Percentiles rank a stretch among this genome's conserved stretches.
Conservation (phyloP, 2,113 vertebrate genomes). For the Strix aluco region DNA sequence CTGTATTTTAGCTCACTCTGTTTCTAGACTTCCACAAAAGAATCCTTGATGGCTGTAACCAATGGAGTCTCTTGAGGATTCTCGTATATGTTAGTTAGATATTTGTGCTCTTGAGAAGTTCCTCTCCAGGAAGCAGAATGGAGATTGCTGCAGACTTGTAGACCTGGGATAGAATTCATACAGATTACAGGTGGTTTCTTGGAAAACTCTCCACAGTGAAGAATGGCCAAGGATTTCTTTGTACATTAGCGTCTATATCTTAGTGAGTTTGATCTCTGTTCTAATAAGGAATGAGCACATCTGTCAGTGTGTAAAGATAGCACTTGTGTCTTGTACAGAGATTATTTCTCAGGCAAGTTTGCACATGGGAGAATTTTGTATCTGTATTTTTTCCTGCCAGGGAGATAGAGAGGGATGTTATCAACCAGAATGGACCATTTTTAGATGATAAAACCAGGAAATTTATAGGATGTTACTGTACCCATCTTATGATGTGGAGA, state of each 20-base stretch:
- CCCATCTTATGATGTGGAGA: background rate
- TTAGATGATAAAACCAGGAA: background rate
- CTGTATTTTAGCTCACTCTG: background rate
- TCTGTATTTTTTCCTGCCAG: background rate
- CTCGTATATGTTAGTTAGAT: background rate
- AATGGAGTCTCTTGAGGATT: background rate
- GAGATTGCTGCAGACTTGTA: background rate
- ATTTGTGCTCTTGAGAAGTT: background rate
- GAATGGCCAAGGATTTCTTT: background rate
- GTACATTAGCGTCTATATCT: background rate
- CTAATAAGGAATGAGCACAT: background rate
- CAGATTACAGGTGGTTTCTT: background rate
- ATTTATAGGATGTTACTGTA: background rate
- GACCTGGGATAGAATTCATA: background rate
- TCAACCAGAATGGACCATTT: background rate
- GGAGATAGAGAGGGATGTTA: background rate
- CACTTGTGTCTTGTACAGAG: background rate
- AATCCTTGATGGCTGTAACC: background rate
- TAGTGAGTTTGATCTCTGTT: background rate
- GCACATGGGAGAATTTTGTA: background rate
- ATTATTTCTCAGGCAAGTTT: background rate
- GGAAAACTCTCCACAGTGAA: background rate
- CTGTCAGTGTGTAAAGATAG: background rate
- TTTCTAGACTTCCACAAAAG: background rate
- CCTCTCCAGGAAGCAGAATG: background rate